Evolutionary conservation across 2,113 vertebrate species (phyloP).

Genomic region (Hippoglossus stenolepis): DNA sequence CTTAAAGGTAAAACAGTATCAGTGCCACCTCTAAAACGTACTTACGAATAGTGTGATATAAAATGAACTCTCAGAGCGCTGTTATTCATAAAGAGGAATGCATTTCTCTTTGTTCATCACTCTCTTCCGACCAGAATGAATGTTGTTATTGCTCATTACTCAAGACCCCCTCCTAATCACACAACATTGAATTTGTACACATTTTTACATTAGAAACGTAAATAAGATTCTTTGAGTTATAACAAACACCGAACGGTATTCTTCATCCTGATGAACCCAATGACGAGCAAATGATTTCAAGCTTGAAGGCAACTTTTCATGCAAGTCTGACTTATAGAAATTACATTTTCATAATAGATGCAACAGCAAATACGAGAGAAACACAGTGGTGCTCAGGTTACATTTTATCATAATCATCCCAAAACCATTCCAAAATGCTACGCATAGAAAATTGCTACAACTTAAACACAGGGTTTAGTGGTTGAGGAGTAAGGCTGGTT

Average conservation of each 20-base stretch:
- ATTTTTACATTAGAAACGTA: not conserved
- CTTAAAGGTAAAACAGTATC: not conserved
- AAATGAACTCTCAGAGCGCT: not conserved
- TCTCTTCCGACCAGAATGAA: not conserved
- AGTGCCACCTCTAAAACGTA: not conserved
- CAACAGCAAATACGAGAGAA: constrained; percentile 3
- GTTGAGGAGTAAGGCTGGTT: too few relatives aligned
- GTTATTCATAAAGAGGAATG: not conserved
- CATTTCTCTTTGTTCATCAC: not conserved
- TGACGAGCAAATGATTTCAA: constrained; percentile 6
- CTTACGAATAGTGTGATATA: not conserved
- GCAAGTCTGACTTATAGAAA: not conserved
- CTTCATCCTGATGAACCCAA: not conserved
- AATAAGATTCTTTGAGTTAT: not conserved
- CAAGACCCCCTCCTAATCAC: not conserved
- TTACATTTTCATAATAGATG: not conserved
- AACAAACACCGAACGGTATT: not conserved
- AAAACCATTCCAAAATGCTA: not conserved
- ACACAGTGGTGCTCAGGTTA: not conserved
- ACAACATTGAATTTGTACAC: not conserved
- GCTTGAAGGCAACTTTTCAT: not conserved
- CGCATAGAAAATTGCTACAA: too few relatives aligned
- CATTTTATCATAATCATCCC: not conserved
- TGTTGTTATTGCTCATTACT: not conserved
- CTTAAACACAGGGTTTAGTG: too few relatives aligned